Percentiles rank a stretch among this genome's conserved stretches.
Evolutionary conservation across 2,797 vertebrate genomes (phyloP).

Genomic region (Myiothlypis coronata): DNA sequence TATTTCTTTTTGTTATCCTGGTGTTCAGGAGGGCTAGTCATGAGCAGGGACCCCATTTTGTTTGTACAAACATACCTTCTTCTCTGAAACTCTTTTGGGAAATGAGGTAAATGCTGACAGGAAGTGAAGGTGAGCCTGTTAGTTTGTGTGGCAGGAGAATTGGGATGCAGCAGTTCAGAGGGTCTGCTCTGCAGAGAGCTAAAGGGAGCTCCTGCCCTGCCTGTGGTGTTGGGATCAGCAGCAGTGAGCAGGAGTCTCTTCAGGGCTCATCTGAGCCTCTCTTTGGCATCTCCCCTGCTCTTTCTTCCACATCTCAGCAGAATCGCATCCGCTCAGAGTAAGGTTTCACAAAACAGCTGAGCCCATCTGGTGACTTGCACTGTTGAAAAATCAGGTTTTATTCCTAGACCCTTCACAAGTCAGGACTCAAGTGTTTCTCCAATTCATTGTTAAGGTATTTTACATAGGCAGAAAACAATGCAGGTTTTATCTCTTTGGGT

Average conservation of each 20-base stretch:
- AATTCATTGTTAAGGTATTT: not conserved
- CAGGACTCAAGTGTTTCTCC: not conserved
- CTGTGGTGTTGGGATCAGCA: not conserved
- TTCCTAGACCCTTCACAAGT: not conserved
- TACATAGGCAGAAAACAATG: not conserved
- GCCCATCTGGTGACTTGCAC: not conserved
- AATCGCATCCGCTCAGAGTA: not conserved
- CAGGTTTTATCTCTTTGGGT: not conserved
- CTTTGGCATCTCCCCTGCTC: not conserved
- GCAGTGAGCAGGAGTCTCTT: not conserved
- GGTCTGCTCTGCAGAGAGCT: not conserved
- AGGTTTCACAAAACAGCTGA: constrained; percentile 28
- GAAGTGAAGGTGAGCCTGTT: not conserved
- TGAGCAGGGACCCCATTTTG: not conserved
- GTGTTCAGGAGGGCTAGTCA: not conserved
- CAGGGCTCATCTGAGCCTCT: not conserved
- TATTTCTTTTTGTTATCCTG: not conserved
- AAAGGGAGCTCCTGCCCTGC: not conserved
- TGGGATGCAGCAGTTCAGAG: not conserved
- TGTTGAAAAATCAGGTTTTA: not conserved
- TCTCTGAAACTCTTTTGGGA: not conserved
- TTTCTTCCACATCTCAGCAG: not conserved
- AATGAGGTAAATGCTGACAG: not conserved
- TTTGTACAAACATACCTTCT: not conserved
- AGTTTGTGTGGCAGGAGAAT: not conserved